Evolutionary conservation across 2,113 vertebrate species (phyloP).

Genomic region (Pomatorhinus ruficollis): DNA sequence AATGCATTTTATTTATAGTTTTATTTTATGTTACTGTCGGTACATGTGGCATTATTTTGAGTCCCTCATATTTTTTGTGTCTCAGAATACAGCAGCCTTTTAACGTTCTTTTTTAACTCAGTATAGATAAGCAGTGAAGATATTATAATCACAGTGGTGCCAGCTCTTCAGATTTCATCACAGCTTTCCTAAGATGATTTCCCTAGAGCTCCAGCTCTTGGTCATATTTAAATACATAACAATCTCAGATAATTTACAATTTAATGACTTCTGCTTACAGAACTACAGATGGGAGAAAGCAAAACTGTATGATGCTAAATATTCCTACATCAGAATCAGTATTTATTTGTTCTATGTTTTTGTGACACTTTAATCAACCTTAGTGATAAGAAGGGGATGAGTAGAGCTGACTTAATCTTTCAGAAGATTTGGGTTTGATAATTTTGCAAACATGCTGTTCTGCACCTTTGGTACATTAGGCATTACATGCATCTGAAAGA

Average conservation of each 20-base stretch:
- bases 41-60: not conserved
- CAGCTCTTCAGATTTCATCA: not conserved
- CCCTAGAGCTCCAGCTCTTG: not conserved
- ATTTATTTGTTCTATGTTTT: not conserved
- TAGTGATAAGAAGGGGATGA: not conserved
- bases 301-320: not conserved
- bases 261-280: not conserved
- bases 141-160: not conserved
- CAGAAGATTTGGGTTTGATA: not conserved
- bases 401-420: not conserved
- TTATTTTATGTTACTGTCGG: not conserved
- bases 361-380: not conserved
- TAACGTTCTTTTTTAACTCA: not conserved
- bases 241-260: not conserved
- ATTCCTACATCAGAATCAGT: not conserved
- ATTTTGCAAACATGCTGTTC: not conserved
- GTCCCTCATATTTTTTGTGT: not conserved
- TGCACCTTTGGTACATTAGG: not conserved
- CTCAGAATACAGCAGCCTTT: not conserved
- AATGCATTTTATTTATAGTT: not conserved
- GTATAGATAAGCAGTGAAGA: not conserved
- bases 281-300: not conserved
- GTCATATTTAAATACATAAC: not conserved
- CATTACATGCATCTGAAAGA: not conserved
- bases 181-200: not conserved